Evolutionary conservation across 2,113 vertebrate species (phyloP), one percentile per base, ranked within the genome.

Genomic region (Monopterus albus): DNA sequence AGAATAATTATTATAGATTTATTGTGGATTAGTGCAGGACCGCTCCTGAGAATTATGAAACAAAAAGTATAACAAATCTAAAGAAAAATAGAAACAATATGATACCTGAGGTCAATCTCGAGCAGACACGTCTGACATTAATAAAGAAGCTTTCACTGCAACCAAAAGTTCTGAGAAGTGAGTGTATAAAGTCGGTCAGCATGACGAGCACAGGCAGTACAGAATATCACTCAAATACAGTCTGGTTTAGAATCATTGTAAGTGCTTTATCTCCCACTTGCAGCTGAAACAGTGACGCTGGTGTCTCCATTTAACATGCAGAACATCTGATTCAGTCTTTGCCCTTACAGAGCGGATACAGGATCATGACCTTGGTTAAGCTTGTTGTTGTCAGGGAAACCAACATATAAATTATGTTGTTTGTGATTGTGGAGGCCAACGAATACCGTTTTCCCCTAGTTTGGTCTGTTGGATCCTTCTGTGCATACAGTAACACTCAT

Each of bases 331-430:
- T 40, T 73, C 28, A 58, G 60, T 62, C 39, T 46, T 18, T 28
- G 53, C 55, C 71, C 61, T 57, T 28, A 40, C 57, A 11, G 67
- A 86, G 87, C 86, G 87, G 90, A 90, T 86, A 84, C 58, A 81
- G 79, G 90, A 84, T 91, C 90, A 89, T 2, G 83, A 89, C 89
- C 89, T 84, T 66, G 56, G 65, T 90, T 88, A 88, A 52, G 79
- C 64, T 61, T 67, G 62, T 78, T 76, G 87, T 85, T 86, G 85
- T 85, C 89, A 83, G 25, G 85, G 90, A 81, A 86, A 91, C 75
- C 70, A 58, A 75, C 40, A 56, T 14, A 64, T 15, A 65, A 71
- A 83, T 67, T 6, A 60, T 72, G 53, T 73, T 15, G 68, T 75
- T 76, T 84, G 23, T 73, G 40, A 77, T 38, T 3, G 18, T 13